Percentiles rank a stretch among this genome's conserved stretches.
These are phyloP conservation scores for Cricetomys ansorgei DNA, from an alignment of 2,113 vertebrate species.

Conservation along the genomic window DNA sequence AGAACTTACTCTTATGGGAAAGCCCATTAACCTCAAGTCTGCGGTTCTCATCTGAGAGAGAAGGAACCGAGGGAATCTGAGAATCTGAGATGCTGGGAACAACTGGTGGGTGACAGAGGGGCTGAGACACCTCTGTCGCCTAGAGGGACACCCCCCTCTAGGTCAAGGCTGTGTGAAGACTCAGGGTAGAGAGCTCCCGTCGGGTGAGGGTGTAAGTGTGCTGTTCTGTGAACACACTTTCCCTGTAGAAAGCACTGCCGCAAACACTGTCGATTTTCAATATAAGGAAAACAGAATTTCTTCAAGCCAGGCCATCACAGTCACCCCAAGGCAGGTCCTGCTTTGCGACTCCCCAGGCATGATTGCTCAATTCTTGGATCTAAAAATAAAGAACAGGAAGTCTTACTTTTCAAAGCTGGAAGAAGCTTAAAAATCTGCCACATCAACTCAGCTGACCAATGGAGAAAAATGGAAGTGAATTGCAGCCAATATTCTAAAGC, in stretches of 20 bases:
- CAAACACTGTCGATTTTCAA: not conserved
- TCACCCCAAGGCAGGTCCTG: not conserved
- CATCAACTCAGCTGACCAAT: not conserved
- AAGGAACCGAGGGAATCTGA: not conserved
- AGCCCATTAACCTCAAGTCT: not conserved
- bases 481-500: too few species aligned
- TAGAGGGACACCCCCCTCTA: not conserved
- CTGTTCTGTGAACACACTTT: not conserved
- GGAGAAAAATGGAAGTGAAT: not conserved
- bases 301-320: not conserved
- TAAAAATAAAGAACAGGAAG: slow-evolving; percentile 7
- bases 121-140: too few species aligned
- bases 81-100: not conserved
- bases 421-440: not conserved
- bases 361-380: not conserved
- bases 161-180: not conserved
- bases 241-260: not conserved
- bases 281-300: not conserved
- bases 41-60: not conserved
- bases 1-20: not conserved
- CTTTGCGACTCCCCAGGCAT: not conserved
- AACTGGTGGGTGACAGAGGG: rapidly evolving
- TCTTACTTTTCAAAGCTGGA: not conserved
- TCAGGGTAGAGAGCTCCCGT: not conserved
- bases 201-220: rapidly evolving